phyloP scores from a whole-genome alignment of 2,797 vertebrate species.

The Clarias platycephalus region DNA sequence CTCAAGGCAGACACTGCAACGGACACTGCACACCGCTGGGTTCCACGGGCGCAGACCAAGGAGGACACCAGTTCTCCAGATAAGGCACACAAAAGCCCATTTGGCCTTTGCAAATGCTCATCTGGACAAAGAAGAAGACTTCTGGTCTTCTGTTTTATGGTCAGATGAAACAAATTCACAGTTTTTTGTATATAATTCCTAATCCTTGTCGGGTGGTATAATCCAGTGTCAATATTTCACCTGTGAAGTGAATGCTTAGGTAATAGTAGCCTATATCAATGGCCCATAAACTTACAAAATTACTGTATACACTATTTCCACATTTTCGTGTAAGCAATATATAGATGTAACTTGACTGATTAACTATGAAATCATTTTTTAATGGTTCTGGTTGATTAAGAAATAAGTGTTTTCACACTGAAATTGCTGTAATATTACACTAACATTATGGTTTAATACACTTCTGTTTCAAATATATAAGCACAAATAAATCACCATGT shows the following conservation, averaged over 20 bases:
- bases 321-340: not conserved
- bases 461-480: not conserved
- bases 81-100: too few species aligned
- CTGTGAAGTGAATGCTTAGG: not conserved
- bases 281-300: not conserved
- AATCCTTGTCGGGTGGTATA: not conserved
- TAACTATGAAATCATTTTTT: too few species aligned
- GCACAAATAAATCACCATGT: not conserved
- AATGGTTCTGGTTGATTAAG: not conserved
- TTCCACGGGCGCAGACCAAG: too few species aligned
- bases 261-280: not conserved
- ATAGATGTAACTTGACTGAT: not conserved
- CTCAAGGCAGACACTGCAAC: too few species aligned
- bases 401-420: not conserved
- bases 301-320: not conserved
- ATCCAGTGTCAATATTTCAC: not conserved
- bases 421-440: not conserved
- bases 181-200: too few species aligned
- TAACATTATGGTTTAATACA: not conserved
- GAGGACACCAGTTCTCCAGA: too few species aligned
- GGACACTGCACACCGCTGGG: too few species aligned
- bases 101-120: too few species aligned
- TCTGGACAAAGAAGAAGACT: too few species aligned
- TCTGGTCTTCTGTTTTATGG: too few species aligned
- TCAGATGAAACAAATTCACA: too few species aligned